A percentile compares a stretch with the other conserved stretches of the same genome.
Conservation (phyloP, 2,113 vertebrate species). For the Chaenocephalus aceratus region DNA sequence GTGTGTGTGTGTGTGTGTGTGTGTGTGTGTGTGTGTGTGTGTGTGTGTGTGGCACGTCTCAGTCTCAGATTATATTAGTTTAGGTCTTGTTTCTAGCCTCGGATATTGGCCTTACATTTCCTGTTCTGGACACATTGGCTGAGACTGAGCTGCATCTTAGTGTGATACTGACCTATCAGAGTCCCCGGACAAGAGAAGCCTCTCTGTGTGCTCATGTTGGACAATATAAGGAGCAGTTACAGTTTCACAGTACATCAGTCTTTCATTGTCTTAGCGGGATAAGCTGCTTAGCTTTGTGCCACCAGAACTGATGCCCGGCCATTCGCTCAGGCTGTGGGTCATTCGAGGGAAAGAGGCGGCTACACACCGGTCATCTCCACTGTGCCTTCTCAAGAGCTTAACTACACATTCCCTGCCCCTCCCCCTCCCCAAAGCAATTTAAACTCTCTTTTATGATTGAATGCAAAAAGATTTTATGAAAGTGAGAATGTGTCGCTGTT, state of each 20-base stretch:
- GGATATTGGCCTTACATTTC: conserved; percentile 16
- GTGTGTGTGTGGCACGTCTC: background rate
- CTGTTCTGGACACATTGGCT: conserved; percentile 7
- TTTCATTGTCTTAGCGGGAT: conserved; percentile 13
- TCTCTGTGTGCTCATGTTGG: conserved; percentile 24
- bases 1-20: background rate
- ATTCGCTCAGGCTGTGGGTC: background rate
- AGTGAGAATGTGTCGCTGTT: too few relatives aligned
- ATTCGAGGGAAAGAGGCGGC: conserved; percentile 1
- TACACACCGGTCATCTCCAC: background rate
- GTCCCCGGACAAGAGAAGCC: background rate
- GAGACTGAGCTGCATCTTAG: background rate
- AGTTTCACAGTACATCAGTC: conserved; percentile 26
- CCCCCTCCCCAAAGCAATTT: background rate
- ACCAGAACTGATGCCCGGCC: background rate
- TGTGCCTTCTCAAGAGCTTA: background rate
- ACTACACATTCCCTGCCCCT: conserved; percentile 3
- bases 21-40: background rate
- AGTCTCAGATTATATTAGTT: background rate
- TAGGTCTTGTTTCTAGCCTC: background rate
- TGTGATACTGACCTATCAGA: conserved; percentile 14
- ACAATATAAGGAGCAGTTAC: conserved; percentile 13
- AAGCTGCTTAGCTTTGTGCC: conserved; percentile 34
- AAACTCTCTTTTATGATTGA: too few relatives aligned
- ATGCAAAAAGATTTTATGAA: too few relatives aligned